Evolutionary conservation across 2,113 vertebrate genomes (phyloP), one percentile per base, ranked within the genome.

Genomic region (Lepisosteus osseus): DNA sequence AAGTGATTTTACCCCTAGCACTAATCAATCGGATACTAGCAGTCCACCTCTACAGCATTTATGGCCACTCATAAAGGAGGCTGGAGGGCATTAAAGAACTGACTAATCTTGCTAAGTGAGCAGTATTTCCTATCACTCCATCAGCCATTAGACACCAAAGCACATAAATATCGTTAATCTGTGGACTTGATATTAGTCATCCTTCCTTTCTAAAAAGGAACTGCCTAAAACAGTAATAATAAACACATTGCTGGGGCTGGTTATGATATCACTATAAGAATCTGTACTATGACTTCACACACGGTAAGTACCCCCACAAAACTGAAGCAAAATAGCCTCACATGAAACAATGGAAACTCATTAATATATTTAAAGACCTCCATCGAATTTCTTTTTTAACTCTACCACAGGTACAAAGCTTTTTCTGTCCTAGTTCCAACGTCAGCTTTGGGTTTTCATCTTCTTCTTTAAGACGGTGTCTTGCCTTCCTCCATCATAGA

Each of bases 31-130:
- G 70, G 47, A 76, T 75, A 85, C 84, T 86, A 89, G 90, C 89
- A 83, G 85, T 88, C 84, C 88, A 93, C 91, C 83, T 88, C 78
- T 84, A 84, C 87, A 91, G 90, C 88, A 89, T 94, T 95, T 95
- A 94, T 88, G 87, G 86, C 76, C 82, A 80, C 83, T 89, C 84
- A 92, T 93, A 94, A 94, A 94, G 88, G 87, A 86, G 81, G 73
- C 86, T 91, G 91, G 91, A 92, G 94, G 90, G 78, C 88, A 87
- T 87, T 87, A 89, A 89, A 85, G 91, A 88, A 91, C 90, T 91
- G 91, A 90, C 90, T 82, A 88, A 90, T 90, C 89, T 85, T 89
- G 86, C 91, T 91, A 90, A 92, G 89, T 92, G 89, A 93, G 88
- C 90, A 91, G 89, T 91, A 87, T 85, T 91, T 90, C 91, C 91